Conservation (phyloP, 2,888 invertebrate species). For the Bruchidius siliquastri region DNA sequence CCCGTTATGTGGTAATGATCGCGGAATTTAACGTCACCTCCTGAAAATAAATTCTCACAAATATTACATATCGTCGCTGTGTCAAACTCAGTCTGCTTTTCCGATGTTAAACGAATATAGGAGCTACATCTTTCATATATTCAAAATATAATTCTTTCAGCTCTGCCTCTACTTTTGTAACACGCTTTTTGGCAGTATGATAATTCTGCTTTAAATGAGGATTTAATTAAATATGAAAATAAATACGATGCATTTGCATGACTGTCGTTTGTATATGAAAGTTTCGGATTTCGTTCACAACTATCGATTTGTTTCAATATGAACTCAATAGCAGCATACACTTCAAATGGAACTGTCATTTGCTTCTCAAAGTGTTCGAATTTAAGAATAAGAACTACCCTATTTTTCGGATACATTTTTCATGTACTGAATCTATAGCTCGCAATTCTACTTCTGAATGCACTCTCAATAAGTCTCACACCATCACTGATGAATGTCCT, state of each 20-base stretch:
- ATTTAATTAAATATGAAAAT: constrained; percentile 2
- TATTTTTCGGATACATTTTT: neutral
- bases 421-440: neutral
- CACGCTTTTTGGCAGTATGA: neutral
- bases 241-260: too few relatives aligned
- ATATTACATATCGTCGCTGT: neutral
- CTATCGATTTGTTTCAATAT: too few relatives aligned
- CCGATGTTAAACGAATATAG: neutral
- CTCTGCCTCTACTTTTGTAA: neutral
- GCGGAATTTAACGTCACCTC: neutral
- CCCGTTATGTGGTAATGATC: constrained; percentile 10
- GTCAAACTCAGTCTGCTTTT: neutral
- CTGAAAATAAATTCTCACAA: constrained; percentile 8
- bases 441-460: neutral
- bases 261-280: too few relatives aligned
- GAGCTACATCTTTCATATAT: neutral
- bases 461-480: neutral
- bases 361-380: too few relatives aligned
- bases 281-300: too few relatives aligned
- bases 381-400: neutral
- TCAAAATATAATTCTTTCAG: neutral
- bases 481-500: neutral
- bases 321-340: too few relatives aligned
- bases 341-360: too few relatives aligned
- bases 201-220: neutral